Evolutionary conservation across 53 echinoderm and acorn worm genomes (phyloP), one percentile per base, ranked within the genome.

Genomic region (Echinarachnius parma): DNA sequence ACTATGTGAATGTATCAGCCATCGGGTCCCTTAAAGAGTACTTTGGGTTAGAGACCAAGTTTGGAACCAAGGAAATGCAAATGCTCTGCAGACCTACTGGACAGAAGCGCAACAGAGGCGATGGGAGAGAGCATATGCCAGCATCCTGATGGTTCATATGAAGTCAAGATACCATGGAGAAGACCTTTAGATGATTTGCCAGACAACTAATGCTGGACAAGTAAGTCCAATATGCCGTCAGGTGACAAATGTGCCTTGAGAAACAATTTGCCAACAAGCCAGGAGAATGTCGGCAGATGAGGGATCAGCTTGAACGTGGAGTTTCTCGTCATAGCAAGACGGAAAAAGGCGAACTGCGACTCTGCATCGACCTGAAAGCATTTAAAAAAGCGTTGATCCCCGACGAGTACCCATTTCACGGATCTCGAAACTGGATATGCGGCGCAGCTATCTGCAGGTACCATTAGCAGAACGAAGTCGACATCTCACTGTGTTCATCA

Each of bases 111-210:
- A 32, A 79, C 57, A 10, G 56, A 71, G 36, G 57, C 79, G 7
- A 84, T 84, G 78, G 33, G 75, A 4, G 32, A 79, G 27, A 84
- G 85, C 37, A 61, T 84, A 11, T 74, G 46, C 44, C 79, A 84
- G 64, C 74, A 22, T 4, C 64, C 49, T 18, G 79, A 79, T 62
- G 77, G 79, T 15, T 72, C 33, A 48, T 72, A 21, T 54, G 34
- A n/a, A n/a, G n/a, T n/a, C n/a, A n/a, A n/a, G 64, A 59, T 80
- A 15, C 68, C 80, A 7, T 80, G 80, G 80, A 68, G 52, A 37
- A 80, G 30, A 59, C 31, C 67, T 45, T 64, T 13, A 9, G 42
- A 42, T 42, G 42, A 42, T 7, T 13, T 42, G 42, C 42, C n/a
- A n/a, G n/a, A n/a, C n/a, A n/a, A n/a, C n/a, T n/a, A n/a, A n/a